Evolutionary conservation across 2,888 invertebrate species (phyloP).

Genomic region (Drosophila longiperda): DNA sequence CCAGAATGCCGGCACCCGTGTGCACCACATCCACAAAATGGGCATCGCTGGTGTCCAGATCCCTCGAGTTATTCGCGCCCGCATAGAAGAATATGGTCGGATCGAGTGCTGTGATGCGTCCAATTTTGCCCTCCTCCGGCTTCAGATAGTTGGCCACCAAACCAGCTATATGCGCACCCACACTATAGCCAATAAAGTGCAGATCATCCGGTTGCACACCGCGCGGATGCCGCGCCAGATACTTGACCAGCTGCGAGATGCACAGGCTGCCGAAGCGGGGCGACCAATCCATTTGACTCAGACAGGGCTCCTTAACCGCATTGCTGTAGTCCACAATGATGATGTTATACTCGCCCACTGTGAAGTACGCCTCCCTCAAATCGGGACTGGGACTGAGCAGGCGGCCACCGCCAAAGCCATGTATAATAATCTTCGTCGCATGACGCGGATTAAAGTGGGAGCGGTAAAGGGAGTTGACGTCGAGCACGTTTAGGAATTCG

Average conservation of each 20-base stretch:
- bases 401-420: conserved; percentile 95
- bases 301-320: conserved; percentile 92
- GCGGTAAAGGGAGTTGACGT: conserved; percentile 89
- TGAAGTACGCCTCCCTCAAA: conserved; percentile 93
- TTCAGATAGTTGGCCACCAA: conserved; percentile 91
- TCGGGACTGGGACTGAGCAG: conserved; percentile 93
- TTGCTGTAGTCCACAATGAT: conserved; percentile 94
- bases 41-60: conserved; percentile 92
- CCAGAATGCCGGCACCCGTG: conserved; percentile 94
- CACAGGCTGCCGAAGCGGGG: conserved; percentile 89
- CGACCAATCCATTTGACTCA: conserved; percentile 90
- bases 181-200: conserved; percentile 94
- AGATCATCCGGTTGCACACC: conserved; percentile 90
- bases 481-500: conserved; percentile 89
- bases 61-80: conserved; percentile 91
- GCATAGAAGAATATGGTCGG: conserved; percentile 95
- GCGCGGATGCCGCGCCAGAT: conserved; percentile 91
- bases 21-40: conserved; percentile 93
- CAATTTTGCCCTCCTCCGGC: conserved; percentile 90
- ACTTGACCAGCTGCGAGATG: conserved; percentile 92
- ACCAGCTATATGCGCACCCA: conserved; percentile 94
- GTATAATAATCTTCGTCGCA: conserved; percentile 94
- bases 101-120: conserved; percentile 93
- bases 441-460: conserved; percentile 92
- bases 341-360: conserved; percentile 92